Conservation (phyloP, 2,888 invertebrate species). For the Cephus pygmeus region DNA sequence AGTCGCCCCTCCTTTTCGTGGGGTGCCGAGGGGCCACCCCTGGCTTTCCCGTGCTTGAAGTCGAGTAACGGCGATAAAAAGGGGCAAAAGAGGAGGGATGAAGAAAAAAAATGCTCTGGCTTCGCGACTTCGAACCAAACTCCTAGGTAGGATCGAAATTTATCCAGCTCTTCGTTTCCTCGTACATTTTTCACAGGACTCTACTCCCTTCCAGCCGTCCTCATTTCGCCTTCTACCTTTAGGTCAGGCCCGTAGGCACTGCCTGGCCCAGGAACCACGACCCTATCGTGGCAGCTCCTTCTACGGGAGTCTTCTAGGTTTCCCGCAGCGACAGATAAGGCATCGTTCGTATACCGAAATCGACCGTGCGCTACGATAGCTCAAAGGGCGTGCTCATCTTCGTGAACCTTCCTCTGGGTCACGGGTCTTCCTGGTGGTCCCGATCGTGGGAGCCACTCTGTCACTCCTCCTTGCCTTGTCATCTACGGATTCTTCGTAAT, state of each 20-base stretch:
- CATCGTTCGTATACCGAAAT: conserved; percentile 34
- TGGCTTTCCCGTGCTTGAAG: not conserved
- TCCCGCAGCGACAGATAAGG: conserved; percentile 45
- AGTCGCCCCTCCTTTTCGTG: not conserved
- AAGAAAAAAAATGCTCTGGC: not conserved
- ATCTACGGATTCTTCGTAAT: conserved; percentile 7
- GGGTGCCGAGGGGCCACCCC: not conserved
- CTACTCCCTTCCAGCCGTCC: not conserved
- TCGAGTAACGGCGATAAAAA: not conserved
- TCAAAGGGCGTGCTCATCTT: conserved; percentile 35
- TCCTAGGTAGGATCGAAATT: not conserved
- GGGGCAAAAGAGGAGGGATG: not conserved
- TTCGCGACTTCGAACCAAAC: not conserved
- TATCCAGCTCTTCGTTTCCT: not conserved
- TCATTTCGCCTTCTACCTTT: not conserved
- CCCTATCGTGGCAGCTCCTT: not conserved
- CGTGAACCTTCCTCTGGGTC: conserved; percentile 40
- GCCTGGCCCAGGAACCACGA: not conserved
- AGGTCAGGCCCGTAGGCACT: not conserved
- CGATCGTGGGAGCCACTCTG: conserved; percentile 35
- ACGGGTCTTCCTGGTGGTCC: conserved; percentile 31
- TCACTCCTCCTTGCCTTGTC: conserved; percentile 23
- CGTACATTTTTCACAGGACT: not conserved
- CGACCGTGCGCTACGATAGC: conserved; percentile 46
- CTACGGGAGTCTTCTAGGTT: conserved; percentile 38